phyloP scores from a whole-genome alignment of 2,113 vertebrate species.

The Indicator indicator region DNA sequence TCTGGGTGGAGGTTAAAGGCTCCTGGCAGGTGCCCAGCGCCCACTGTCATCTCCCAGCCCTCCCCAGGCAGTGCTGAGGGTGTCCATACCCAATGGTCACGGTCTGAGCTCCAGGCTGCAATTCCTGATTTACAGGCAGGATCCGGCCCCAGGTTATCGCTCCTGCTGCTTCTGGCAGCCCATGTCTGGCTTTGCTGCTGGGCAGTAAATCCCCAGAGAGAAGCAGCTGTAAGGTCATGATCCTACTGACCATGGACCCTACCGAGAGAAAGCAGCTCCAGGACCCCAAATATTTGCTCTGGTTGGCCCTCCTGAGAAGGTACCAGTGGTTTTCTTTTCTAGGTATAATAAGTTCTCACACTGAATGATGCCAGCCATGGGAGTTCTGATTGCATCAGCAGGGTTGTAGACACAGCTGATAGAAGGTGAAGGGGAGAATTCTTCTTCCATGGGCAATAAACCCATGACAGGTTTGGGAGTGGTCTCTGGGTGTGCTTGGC shows the following conservation, averaged over 20 bases:
- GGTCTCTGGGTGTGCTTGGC: neutral
- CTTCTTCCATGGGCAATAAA: neutral
- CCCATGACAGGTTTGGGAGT: neutral
- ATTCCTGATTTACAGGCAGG: neutral
- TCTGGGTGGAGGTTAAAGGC: neutral
- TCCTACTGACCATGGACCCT: neutral
- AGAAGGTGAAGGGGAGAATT: neutral
- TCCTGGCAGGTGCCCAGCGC: neutral
- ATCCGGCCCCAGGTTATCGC: neutral
- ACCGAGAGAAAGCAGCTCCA: neutral
- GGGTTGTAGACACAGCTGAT: neutral
- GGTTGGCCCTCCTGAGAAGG: neutral
- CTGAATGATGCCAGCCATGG: fast-evolving
- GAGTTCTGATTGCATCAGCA: neutral
- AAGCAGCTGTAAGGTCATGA: neutral
- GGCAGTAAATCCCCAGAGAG: neutral
- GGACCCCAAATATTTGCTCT: neutral
- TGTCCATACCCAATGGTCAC: fast-evolving
- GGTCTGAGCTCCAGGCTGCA: neutral
- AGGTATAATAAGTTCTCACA: neutral
- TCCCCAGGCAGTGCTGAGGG: neutral
- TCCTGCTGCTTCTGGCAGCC: constrained; percentile 13
- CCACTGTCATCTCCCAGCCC: neutral
- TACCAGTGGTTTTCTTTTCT: neutral
- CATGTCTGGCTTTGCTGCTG: neutral